A percentile compares a stretch with the other conserved stretches of the same genome.
Conservation (phyloP, 2,797 vertebrate species). For the Rhinoraja longicauda region DNA sequence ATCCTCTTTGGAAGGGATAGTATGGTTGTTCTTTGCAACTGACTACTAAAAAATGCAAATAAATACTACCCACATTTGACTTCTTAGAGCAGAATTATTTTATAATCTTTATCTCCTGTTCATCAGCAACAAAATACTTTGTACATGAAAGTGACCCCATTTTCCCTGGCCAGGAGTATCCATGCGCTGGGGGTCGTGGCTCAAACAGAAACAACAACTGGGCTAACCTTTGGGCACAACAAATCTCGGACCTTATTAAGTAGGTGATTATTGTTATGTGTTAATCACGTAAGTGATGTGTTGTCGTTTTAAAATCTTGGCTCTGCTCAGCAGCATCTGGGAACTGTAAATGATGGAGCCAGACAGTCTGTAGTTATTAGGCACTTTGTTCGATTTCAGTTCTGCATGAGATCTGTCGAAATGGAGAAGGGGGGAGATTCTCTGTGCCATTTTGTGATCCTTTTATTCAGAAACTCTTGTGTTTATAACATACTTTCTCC, state of each 20-base stretch:
- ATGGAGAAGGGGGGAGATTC: not conserved
- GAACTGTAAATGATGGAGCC: constrained; percentile 17
- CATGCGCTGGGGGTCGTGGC: not conserved
- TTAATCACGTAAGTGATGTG: not conserved
- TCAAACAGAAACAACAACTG: not conserved
- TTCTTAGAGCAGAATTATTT: not conserved
- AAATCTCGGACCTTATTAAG: not conserved
- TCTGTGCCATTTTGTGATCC: not conserved
- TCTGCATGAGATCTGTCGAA: not conserved
- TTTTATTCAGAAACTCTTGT: not conserved
- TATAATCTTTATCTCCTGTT: not conserved
- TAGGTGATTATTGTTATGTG: not conserved
- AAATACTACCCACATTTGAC: not conserved
- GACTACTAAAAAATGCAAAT: not conserved
- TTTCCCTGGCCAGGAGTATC: not conserved
- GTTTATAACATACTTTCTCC: not conserved
- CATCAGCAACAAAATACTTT: not conserved
- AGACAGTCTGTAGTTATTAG: not conserved
- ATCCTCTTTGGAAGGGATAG: not conserved
- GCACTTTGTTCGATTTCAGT: not conserved
- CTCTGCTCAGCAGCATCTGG: not conserved
- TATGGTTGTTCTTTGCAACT: not conserved
- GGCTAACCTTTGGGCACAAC: not conserved
- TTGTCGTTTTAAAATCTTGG: not conserved
- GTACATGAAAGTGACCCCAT: not conserved